These are phyloP conservation scores for Scaeva pyrastri DNA, from an alignment of 2,888 invertebrate species.

Conservation along the genomic window DNA sequence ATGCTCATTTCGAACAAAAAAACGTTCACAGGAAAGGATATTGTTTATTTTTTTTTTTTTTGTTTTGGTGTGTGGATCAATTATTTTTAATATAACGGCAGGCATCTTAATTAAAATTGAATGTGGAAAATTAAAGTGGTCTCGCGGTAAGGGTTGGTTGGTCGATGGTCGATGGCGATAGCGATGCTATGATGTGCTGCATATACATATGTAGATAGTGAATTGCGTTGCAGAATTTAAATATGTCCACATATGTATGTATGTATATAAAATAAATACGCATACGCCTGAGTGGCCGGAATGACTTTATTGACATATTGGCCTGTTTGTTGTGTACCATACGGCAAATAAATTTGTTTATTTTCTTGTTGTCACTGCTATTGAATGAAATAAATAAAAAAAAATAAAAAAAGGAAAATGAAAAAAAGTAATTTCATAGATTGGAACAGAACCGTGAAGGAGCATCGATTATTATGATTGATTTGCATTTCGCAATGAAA, in stretches of 20 bases:
- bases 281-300: constrained; percentile 50
- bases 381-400: neutral
- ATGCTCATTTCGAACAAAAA: neutral
- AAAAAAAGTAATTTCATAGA: constrained; percentile 17
- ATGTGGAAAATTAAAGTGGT: constrained; percentile 36
- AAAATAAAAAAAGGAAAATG: neutral
- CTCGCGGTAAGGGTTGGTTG: too few relatives aligned
- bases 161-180: neutral
- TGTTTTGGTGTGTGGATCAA: constrained; percentile 23
- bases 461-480: constrained; percentile 34
- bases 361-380: constrained; percentile 7
- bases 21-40: constrained; percentile 32
- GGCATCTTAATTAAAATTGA: constrained; percentile 50
- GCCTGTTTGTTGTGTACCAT: constrained; percentile 36
- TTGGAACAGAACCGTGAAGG: neutral
- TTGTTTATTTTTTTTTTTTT: constrained; percentile 17
- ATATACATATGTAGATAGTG: neutral
- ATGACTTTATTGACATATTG: constrained; percentile 31
- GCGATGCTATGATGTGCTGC: neutral
- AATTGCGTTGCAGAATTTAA: constrained; percentile 22
- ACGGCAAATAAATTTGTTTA: constrained; percentile 35
- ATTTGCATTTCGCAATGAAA: constrained; percentile 17
- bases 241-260: too few relatives aligned
- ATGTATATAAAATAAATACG: constrained; percentile 45
- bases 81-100: constrained; percentile 47